Evolutionary conservation across 2,797 vertebrate species (phyloP), one percentile per base, ranked within the genome.

Genomic region (Lagocephalus sceleratus): DNA sequence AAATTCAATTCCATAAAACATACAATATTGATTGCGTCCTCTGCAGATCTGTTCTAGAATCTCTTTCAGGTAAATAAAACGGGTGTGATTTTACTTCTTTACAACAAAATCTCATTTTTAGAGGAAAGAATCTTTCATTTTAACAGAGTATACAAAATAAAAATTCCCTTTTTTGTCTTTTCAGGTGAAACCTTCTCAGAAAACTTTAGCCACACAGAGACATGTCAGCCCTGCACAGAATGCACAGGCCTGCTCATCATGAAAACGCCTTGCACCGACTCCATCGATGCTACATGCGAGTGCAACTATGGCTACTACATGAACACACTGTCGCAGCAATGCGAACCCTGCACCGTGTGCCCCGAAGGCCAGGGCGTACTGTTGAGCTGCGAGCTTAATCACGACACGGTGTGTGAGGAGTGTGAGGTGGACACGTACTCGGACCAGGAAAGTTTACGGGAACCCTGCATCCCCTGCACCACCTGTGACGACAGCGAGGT

Each of bases 401-500:
- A 85, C 14, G 90, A 99, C 88, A 98, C 96, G 0, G 0, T 87
- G 19, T 99, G 97, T 0, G 96, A 98, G 85, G 72, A 80, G 49
- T 99, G 97, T 20, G 78, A 54, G 0, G 75, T 79, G 0, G 93
- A 93, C 64, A 95, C 93, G 0, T 99, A 87, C 88, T 99, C 97
- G 0, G 95, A 94, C 6, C 93, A 94, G 67, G 93, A 94, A 58
- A 98, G 92, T 55, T 92, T 90, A 0, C 85, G 93, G 75, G 95
- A 98, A n/a, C 95, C 95, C 54, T 99, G 97, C 84, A 90, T 98
- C 71, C 96, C 96, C 16, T 99, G 97, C 88, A 87, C 86, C 1
- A 87, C 90, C 57, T 99, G 97, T 0, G 96, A 98, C 22, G 94
- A 95, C 0, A 87, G 74, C 0, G 91, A 90, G 44, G 71, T 89